Evolutionary conservation across 2,888 invertebrate genomes (phyloP).

Genomic region (Mesorhabditis spiculigera): DNA sequence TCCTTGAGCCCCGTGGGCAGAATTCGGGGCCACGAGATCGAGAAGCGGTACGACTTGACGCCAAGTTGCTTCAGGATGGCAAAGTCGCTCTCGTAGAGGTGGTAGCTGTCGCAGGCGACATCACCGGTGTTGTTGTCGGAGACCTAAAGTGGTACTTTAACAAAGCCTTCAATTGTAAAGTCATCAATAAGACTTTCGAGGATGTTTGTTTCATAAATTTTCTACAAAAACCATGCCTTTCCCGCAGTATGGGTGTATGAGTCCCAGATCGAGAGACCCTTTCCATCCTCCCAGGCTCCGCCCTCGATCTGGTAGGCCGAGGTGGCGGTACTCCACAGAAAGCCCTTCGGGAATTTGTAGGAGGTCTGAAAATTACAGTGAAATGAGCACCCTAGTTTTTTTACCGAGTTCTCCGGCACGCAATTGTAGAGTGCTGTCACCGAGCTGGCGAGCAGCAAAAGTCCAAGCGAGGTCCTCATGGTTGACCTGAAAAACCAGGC

Average conservation of each 20-base stretch:
- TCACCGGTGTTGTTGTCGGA: conserved; percentile 68
- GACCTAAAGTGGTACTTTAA: conserved; percentile 59
- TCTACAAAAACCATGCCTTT: too few species aligned
- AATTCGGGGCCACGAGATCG: conserved; percentile 72
- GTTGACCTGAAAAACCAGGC: too few species aligned
- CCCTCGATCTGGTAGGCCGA: conserved; percentile 44
- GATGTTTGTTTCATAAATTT: too few species aligned
- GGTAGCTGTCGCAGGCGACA: conserved; percentile 70
- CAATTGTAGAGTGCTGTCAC: too few species aligned
- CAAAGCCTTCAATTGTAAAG: too few species aligned
- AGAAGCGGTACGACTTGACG: conserved; percentile 58
- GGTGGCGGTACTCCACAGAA: conserved; percentile 38
- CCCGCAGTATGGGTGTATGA: too few species aligned
- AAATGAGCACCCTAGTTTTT: too few species aligned
- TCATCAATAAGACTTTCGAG: too few species aligned
- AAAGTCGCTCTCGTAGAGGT: conserved; percentile 68
- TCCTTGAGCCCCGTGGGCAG: conserved; percentile 70
- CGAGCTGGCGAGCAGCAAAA: too few species aligned
- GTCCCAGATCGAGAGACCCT: conserved; percentile 1
- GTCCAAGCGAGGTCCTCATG: too few species aligned
- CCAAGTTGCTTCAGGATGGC: conserved; percentile 65
- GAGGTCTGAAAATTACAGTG: too few species aligned
- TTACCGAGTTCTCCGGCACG: too few species aligned
- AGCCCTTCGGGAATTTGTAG: conserved; percentile 26
- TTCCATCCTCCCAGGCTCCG: conserved; percentile 25